These are phyloP conservation scores for Eubucco bourcierii DNA, from an alignment of 2,113 vertebrate species.

Conservation along the genomic window DNA sequence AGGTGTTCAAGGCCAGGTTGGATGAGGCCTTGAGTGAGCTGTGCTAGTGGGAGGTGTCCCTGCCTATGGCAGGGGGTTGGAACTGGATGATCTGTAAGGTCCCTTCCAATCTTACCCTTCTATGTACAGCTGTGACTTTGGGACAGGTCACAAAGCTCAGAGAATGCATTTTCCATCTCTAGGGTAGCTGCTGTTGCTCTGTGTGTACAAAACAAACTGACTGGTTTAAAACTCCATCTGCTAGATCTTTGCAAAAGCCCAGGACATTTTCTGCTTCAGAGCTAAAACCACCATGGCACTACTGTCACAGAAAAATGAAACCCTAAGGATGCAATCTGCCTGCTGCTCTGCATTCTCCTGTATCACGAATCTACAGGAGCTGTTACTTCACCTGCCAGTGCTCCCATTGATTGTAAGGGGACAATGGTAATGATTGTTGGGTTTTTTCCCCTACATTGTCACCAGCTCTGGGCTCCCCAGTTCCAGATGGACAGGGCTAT, in stretches of 20 bases:
- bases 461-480: too few relatives aligned
- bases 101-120: too few relatives aligned
- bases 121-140: neutral
- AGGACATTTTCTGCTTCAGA: neutral
- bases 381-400: neutral
- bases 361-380: neutral
- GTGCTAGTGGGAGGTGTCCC: too few relatives aligned
- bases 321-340: neutral
- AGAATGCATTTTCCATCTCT: neutral
- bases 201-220: neutral
- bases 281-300: neutral
- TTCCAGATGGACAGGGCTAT: too few relatives aligned
- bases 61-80: too few relatives aligned
- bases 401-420: neutral
- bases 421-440: neutral
- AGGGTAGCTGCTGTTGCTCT: neutral
- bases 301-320: neutral
- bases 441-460: too few relatives aligned
- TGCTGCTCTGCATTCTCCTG: neutral
- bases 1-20: too few relatives aligned
- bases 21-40: too few relatives aligned
- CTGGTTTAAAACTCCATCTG: neutral
- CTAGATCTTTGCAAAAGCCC: neutral
- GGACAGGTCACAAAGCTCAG: neutral
- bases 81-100: too few relatives aligned